Evolutionary conservation across 2,113 vertebrate genomes (phyloP).

Genomic region (Sinocyclocheilus anophthalmus): DNA sequence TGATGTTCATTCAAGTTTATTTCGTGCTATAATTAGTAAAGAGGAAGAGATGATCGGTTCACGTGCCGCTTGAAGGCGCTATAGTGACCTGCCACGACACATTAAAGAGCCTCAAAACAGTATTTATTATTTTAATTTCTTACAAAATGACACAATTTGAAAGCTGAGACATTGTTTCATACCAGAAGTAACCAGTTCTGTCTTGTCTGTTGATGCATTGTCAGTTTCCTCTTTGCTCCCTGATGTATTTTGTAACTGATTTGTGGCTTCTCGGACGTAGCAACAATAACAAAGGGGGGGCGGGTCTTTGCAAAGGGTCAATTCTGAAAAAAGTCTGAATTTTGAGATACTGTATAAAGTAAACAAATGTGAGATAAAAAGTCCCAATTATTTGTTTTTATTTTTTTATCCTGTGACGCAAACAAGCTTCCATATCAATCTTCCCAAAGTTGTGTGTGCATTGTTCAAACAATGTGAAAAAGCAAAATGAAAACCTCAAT

Average conservation of each 20-base stretch:
- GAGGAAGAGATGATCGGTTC: not conserved
- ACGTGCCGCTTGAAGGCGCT: not conserved
- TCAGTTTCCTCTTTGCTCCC: too few relatives aligned
- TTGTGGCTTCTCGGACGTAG: not conserved
- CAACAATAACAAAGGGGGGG: not conserved
- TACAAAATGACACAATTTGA: not conserved
- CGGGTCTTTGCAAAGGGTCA: too few relatives aligned
- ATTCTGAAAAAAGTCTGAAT: too few relatives aligned
- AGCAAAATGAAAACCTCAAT: not conserved
- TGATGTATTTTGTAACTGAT: too few relatives aligned
- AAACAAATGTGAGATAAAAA: not conserved
- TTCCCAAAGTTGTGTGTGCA: not conserved
- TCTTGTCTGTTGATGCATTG: not conserved
- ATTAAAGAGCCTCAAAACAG: too few relatives aligned
- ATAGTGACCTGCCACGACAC: not conserved
- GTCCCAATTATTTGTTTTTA: too few relatives aligned
- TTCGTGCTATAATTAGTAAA: not conserved
- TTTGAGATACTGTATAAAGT: too few relatives aligned
- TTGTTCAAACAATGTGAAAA: not conserved
- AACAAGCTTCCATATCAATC: not conserved
- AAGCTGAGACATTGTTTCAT: not conserved
- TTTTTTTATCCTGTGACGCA: not conserved
- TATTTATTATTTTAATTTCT: too few relatives aligned
- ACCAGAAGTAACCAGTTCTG: not conserved
- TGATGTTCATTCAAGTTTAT: not conserved